Evolutionary conservation across 2,888 invertebrate genomes (phyloP).

Genomic region (Aleiodes leptofemur): DNA sequence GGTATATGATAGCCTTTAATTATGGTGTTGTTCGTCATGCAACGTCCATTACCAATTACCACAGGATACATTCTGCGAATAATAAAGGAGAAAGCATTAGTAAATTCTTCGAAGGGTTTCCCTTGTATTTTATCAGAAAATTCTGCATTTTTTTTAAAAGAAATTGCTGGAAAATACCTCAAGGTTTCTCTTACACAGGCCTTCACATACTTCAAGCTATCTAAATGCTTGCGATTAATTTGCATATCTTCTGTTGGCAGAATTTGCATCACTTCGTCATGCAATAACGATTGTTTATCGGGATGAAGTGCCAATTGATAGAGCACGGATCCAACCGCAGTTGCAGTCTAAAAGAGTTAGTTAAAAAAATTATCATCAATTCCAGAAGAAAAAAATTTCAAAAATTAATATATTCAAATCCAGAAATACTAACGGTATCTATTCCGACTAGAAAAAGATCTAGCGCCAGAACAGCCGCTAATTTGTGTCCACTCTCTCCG

Average conservation of each 20-base stretch:
- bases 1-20: slow-evolving; percentile 86
- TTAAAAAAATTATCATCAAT: background rate
- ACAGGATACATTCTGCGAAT: slow-evolving; percentile 83
- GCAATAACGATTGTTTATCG: slow-evolving; percentile 80
- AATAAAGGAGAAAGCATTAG: slow-evolving; percentile 6
- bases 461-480: slow-evolving; percentile 83
- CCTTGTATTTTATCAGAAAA: background rate
- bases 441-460: slow-evolving; percentile 89
- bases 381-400: background rate
- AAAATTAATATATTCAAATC: background rate
- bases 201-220: slow-evolving; percentile 82
- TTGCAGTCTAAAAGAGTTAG: slow-evolving; percentile 81
- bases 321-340: slow-evolving; percentile 83
- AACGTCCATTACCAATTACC: slow-evolving; percentile 85
- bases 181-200: slow-evolving; percentile 86
- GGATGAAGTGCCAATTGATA: slow-evolving; percentile 83
- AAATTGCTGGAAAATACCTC: slow-evolving; percentile 76
- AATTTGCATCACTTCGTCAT: slow-evolving; percentile 78
- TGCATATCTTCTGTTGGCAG: slow-evolving; percentile 75
- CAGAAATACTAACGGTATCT: slow-evolving; percentile 79
- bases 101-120: background rate
- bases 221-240: slow-evolving; percentile 79
- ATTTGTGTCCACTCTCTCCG: slow-evolving; percentile 79
- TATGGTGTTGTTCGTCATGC: slow-evolving; percentile 82
- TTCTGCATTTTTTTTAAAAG: background rate